Percentiles rank a stretch among this genome's conserved stretches.
phyloP scores from a whole-genome alignment of 2,888 invertebrate species.

The Yponomeuta cagnagella region DNA sequence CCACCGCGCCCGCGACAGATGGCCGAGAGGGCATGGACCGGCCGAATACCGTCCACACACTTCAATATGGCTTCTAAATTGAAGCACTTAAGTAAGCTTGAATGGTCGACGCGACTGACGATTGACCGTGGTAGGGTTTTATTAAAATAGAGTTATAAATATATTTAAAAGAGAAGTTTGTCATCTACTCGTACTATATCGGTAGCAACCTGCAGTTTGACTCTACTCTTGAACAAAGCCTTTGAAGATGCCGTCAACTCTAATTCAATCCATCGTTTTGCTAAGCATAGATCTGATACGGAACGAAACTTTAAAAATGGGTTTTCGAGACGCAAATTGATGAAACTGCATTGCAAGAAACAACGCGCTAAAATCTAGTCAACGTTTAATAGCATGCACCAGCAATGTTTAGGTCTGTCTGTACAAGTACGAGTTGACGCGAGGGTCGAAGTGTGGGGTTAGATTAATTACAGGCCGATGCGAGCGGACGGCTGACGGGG shows the following conservation, averaged over 20 bases:
- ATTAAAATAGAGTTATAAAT: too few relatives aligned
- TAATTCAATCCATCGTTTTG: too few relatives aligned
- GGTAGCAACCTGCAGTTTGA: too few relatives aligned
- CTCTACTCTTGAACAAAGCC: too few relatives aligned
- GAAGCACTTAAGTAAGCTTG: neutral
- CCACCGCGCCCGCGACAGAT: neutral
- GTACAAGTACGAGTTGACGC: neutral
- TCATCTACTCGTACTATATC: too few relatives aligned
- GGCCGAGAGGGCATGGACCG: neutral
- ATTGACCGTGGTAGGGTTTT: too few relatives aligned
- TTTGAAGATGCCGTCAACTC: too few relatives aligned
- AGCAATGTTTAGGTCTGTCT: slow-evolving; percentile 1
- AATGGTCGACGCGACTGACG: too few relatives aligned
- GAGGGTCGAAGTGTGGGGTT: slow-evolving; percentile 9
- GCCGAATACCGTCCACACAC: neutral
- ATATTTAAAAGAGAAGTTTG: too few relatives aligned
- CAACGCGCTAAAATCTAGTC: neutral
- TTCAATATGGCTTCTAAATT: neutral
- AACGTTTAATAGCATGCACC: neutral
- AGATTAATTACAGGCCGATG: slow-evolving; percentile 16
- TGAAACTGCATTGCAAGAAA: neutral
- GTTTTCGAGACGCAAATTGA: too few relatives aligned
- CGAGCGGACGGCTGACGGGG: neutral
- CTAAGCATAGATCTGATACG: too few relatives aligned
- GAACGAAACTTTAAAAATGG: too few relatives aligned